phyloP scores from a whole-genome alignment of 2,797 vertebrate genomes.

The Chrosomus eos region DNA sequence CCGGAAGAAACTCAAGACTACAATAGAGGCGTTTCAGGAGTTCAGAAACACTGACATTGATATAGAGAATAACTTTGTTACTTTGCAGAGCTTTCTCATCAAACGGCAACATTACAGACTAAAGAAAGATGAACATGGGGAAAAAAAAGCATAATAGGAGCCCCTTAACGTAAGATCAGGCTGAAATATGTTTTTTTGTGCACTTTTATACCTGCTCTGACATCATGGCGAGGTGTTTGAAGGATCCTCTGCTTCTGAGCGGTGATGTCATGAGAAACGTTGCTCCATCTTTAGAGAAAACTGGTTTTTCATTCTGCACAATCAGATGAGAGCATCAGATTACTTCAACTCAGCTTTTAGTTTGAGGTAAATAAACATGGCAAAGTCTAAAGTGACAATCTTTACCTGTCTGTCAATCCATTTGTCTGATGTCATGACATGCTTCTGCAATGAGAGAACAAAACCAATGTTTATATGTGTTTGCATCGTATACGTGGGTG shows the following conservation, averaged over 20 bases:
- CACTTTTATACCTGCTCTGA: constrained; percentile 68
- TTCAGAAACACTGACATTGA: no score
- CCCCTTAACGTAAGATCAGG: constrained; percentile 5
- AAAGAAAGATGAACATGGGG: no score
- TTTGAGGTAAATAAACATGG: not conserved
- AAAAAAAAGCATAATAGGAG: no score
- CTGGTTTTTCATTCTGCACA: constrained; percentile 73
- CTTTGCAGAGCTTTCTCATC: no score
- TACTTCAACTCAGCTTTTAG: not conserved
- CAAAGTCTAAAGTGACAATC: not conserved
- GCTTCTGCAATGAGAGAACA: constrained; percentile 65
- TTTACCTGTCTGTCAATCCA: constrained; percentile 77
- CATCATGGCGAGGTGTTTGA: constrained; percentile 76
- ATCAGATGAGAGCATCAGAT: constrained; percentile 2
- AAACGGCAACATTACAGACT: no score
- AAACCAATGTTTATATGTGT: not conserved
- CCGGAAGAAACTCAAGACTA: no score
- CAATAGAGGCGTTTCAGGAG: no score
- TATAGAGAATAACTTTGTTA: no score
- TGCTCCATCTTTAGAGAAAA: constrained; percentile 71
- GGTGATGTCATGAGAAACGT: constrained; percentile 72
- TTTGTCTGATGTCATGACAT: constrained; percentile 74
- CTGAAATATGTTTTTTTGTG: not conserved
- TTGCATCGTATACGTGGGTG: not conserved
- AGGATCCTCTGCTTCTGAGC: constrained; percentile 67